Percentiles rank a stretch among this genome's conserved stretches.
phyloP scores from a whole-genome alignment of 1,140 invertebrate species.

The Macrotrachela quadricornifera region DNA sequence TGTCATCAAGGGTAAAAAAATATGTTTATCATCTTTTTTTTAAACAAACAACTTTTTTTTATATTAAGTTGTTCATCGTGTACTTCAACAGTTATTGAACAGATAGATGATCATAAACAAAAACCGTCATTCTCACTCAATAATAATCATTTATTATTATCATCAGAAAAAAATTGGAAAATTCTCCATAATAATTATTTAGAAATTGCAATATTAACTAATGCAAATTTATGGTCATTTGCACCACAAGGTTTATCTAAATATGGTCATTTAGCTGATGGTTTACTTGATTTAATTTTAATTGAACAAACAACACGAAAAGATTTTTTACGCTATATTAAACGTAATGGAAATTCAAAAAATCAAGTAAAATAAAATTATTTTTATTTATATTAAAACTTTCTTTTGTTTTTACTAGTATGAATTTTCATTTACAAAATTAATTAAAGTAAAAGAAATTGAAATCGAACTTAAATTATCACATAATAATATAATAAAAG shows the following conservation, averaged over 20 bases:
- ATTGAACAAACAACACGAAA: constrained; percentile 18
- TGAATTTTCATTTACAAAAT: constrained; percentile 22
- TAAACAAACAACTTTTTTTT: no score
- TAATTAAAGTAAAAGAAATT: constrained; percentile 18
- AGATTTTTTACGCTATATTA: constrained; percentile 21
- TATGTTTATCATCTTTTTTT: no score
- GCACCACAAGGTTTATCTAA: constrained; percentile 21
- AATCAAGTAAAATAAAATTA: constrained; percentile 17
- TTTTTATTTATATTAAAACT: not conserved
- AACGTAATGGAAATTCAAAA: constrained; percentile 22
- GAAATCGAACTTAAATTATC: constrained; percentile 15
- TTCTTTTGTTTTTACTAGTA: constrained; percentile 13
- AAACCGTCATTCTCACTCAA: no score
- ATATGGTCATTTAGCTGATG: constrained; percentile 22
- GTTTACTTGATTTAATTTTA: constrained; percentile 20
- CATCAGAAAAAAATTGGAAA: no score
- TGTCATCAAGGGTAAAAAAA: no score
- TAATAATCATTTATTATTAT: no score
- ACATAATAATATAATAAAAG: not conserved
- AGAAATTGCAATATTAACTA: not conserved
- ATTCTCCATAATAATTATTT: not conserved
- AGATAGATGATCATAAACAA: no score
- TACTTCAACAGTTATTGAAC: no score
- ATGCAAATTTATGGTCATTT: constrained; percentile 11
- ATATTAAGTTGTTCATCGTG: no score